Conservation (phyloP, 2,888 invertebrate species). For the Catotricha subobsoleta region DNA sequence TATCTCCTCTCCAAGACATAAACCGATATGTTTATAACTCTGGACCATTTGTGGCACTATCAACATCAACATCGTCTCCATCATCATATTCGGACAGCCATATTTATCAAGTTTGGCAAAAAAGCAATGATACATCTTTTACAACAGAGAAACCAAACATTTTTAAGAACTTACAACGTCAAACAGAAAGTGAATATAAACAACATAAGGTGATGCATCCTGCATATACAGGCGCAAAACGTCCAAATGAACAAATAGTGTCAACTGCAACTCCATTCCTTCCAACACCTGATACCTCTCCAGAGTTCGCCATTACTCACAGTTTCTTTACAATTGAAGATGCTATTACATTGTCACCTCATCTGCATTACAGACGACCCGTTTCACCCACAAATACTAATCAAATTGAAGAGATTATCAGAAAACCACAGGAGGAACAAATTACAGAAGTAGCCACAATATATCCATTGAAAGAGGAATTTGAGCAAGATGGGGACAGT, state of each 20-base stretch:
- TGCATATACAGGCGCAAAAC: constrained; percentile 8
- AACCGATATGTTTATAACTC: constrained; percentile 5
- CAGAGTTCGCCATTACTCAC: constrained; percentile 8
- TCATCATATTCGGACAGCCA: background rate
- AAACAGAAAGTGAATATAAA: constrained; percentile 9
- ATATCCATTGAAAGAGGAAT: background rate
- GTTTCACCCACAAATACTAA: constrained; percentile 4
- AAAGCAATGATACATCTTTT: background rate
- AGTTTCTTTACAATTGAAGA: constrained; percentile 15
- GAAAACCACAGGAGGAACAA: constrained; percentile 1
- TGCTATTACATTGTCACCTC: constrained; percentile 11
- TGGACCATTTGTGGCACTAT: background rate
- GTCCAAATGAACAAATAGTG: background rate
- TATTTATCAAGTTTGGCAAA: background rate
- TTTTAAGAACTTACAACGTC: constrained; percentile 9
- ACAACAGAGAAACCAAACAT: constrained; percentile 11
- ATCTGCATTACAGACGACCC: constrained; percentile 2
- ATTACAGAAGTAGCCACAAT: constrained; percentile 2
- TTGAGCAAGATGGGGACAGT: background rate
- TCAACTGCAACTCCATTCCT: constrained; percentile 7
- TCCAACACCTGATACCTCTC: constrained; percentile 7
- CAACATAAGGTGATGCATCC: constrained; percentile 11
- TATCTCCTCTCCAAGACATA: constrained; percentile 10
- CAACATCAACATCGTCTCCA: background rate
- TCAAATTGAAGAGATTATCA: constrained; percentile 4